A percentile compares a stretch with the other conserved stretches of the same genome.
phyloP scores from a whole-genome alignment of 2,888 invertebrate species.

The Sinodicranocentrus sp. region DNA sequence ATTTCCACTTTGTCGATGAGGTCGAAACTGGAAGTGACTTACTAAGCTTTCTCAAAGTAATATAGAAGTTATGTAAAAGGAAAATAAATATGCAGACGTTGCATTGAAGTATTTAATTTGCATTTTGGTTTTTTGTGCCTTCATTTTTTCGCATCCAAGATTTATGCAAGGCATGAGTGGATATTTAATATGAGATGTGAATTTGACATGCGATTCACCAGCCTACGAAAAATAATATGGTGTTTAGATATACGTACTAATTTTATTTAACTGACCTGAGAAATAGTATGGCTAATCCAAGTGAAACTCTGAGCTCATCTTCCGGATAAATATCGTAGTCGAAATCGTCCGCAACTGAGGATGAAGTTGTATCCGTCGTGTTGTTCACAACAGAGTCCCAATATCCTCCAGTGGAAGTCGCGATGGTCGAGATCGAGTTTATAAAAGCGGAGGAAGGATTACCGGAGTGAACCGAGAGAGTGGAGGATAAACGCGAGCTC shows the following conservation, averaged over 20 bases:
- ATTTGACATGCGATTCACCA: too few relatives aligned
- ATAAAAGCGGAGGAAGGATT: conserved; percentile 17
- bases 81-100: too few relatives aligned
- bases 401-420: conserved; percentile 48
- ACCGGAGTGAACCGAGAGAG: conserved; percentile 43
- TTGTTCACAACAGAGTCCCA: conserved; percentile 38
- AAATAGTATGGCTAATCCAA: conserved; percentile 77
- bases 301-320: conserved; percentile 62
- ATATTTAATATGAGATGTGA: too few relatives aligned
- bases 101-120: too few relatives aligned
- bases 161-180: too few relatives aligned
- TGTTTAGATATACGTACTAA: too few relatives aligned
- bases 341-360: conserved; percentile 21
- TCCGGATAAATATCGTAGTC: conserved; percentile 41
- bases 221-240: too few relatives aligned
- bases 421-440: conserved; percentile 48
- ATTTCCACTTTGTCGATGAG: conserved; percentile 9
- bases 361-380: conserved; percentile 10
- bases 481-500: conserved; percentile 27
- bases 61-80: too few relatives aligned
- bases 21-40: conserved; percentile 79
- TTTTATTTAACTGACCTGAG: too few relatives aligned
- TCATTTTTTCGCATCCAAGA: too few relatives aligned
- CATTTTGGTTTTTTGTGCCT: too few relatives aligned
- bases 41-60: too few relatives aligned